These are phyloP conservation scores for Pteronotus mesoamericanus DNA, from an alignment of 2,797 vertebrate species.

Conservation along the genomic window DNA sequence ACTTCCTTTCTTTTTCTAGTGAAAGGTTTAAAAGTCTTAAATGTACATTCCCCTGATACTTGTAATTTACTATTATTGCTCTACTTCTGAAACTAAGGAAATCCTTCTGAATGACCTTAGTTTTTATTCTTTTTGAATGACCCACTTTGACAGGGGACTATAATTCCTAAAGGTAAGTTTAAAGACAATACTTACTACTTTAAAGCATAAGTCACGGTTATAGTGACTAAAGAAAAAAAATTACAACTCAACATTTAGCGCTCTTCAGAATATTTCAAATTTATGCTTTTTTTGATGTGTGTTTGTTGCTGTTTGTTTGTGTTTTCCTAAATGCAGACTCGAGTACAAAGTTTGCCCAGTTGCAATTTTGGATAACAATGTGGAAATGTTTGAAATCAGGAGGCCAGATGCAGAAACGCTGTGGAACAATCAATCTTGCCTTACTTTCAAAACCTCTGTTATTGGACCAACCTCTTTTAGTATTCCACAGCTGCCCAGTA, in stretches of 20 bases:
- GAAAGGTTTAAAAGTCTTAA: conserved; percentile 41
- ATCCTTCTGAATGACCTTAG: conserved; percentile 57
- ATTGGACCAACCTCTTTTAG: conserved; percentile 70
- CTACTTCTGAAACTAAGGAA: conserved; percentile 62
- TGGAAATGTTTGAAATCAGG: conserved; percentile 72
- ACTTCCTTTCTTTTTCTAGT: conserved; percentile 57
- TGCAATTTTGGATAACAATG: conserved; percentile 52
- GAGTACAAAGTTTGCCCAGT: background rate
- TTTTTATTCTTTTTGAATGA: conserved; percentile 60
- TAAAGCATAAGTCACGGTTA: background rate
- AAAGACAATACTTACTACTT: conserved; percentile 16
- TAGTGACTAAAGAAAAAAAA: background rate
- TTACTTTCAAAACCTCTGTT: conserved; percentile 64
- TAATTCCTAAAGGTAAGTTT: conserved; percentile 24
- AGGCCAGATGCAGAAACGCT: conserved; percentile 77
- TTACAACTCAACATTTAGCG: background rate
- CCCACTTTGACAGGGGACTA: conserved; percentile 8
- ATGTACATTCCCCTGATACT: conserved; percentile 42
- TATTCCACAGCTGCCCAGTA: conserved; percentile 69
- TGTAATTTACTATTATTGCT: conserved; percentile 69
- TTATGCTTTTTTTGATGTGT: conserved; percentile 2
- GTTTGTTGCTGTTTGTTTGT: background rate
- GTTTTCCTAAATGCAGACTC: conserved; percentile 16
- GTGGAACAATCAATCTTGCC: conserved; percentile 77
- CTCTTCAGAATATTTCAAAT: background rate